Conservation (phyloP, 2,888 invertebrate genomes). For the Portevinia maculata region DNA sequence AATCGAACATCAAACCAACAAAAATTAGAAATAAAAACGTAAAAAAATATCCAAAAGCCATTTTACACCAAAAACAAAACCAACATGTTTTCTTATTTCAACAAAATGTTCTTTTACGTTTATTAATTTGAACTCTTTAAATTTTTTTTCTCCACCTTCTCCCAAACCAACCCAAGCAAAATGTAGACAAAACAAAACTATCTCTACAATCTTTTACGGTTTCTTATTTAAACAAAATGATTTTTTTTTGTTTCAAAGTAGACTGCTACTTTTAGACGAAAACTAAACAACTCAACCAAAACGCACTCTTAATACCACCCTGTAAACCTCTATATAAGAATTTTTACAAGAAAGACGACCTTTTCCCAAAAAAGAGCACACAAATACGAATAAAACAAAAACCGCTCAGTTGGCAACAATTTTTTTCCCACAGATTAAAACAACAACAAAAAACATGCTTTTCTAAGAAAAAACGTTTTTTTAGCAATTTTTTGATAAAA, state of each 20-base stretch:
- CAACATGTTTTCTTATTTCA: slow-evolving; percentile 71
- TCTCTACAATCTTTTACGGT: slow-evolving; percentile 58
- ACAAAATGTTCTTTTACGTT: slow-evolving; percentile 19
- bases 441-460: slow-evolving; percentile 34
- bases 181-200: slow-evolving; percentile 28
- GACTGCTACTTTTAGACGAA: slow-evolving; percentile 70
- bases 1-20: slow-evolving; percentile 48
- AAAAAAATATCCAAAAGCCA: slow-evolving; percentile 60
- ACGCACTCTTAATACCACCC: slow-evolving; percentile 74
- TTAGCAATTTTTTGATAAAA: slow-evolving; percentile 68
- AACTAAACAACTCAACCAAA: slow-evolving; percentile 60
- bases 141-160: slow-evolving; percentile 6
- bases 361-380: slow-evolving; percentile 53
- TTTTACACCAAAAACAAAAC: slow-evolving; percentile 63
- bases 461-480: slow-evolving; percentile 55
- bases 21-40: slow-evolving; percentile 63
- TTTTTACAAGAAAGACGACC: slow-evolving; percentile 67
- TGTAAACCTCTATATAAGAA: slow-evolving; percentile 73
- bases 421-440: slow-evolving; percentile 36
- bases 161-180: slow-evolving; percentile 40
- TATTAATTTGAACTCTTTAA: slow-evolving; percentile 23
- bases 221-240: slow-evolving; percentile 46
- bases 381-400: slow-evolving; percentile 34
- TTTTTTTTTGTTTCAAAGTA: slow-evolving; percentile 37
- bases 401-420: slow-evolving; percentile 56